phyloP scores from a whole-genome alignment of 1,140 invertebrate genomes.

The Cyclina sinensis region DNA sequence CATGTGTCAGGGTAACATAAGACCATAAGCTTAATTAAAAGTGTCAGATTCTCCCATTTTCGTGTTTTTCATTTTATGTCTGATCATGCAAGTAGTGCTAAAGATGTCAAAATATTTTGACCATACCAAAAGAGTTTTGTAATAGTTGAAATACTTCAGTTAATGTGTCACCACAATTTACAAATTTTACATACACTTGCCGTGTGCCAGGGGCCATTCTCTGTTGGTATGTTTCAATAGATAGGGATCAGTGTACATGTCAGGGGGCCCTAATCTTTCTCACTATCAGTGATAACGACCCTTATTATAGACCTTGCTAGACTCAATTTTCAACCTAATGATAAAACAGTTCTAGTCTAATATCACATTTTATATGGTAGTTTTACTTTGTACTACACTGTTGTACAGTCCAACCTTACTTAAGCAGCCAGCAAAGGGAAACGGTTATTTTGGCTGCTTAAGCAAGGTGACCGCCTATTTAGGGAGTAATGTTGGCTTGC shows the following conservation, averaged over 20 bases:
- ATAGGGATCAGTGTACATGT: constrained; percentile 47
- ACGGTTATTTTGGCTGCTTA: too few species aligned
- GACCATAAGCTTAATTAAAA: too few species aligned
- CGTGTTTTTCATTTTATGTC: too few species aligned
- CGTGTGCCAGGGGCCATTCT: background rate
- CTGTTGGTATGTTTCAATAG: constrained; percentile 1
- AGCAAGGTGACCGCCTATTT: too few species aligned
- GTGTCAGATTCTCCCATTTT: background rate
- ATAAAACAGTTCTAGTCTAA: too few species aligned
- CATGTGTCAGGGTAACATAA: too few species aligned
- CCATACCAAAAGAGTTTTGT: background rate
- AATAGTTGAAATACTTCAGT: constrained; percentile 15
- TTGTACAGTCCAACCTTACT: too few species aligned
- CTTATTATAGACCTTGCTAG: background rate
- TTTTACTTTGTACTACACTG: too few species aligned
- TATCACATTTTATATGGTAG: too few species aligned
- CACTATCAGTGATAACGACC: constrained; percentile 43
- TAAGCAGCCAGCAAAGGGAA: too few species aligned
- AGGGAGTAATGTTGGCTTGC: too few species aligned
- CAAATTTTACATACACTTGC: background rate
- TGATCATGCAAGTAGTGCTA: too few species aligned
- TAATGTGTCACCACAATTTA: constrained; percentile 14
- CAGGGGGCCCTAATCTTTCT: background rate
- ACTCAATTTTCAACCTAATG: background rate
- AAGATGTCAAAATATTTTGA: background rate